These are phyloP conservation scores for Aspidiotus destructor DNA, from an alignment of 2,888 invertebrate species.

Conservation along the genomic window DNA sequence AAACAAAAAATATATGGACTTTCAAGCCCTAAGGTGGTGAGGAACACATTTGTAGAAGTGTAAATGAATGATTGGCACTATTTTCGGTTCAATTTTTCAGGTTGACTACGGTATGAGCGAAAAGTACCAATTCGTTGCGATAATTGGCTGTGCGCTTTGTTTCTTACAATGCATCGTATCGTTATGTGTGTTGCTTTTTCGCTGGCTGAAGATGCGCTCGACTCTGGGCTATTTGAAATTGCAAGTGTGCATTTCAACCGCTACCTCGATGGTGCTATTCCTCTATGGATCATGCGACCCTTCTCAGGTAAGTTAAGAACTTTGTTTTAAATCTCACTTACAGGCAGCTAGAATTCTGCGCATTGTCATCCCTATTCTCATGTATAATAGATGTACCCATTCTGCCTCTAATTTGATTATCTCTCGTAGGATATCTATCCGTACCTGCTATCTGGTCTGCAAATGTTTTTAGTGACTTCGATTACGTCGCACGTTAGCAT, in stretches of 20 bases:
- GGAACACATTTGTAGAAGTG: neutral
- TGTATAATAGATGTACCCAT: too few relatives aligned
- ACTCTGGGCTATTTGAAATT: constrained; percentile 57
- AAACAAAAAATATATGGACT: too few relatives aligned
- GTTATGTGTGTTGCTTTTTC: constrained; percentile 45
- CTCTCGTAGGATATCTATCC: constrained; percentile 50
- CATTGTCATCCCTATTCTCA: too few relatives aligned
- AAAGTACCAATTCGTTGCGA: constrained; percentile 42
- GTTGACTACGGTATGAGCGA: constrained; percentile 10
- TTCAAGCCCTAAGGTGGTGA: too few relatives aligned
- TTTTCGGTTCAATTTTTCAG: constrained; percentile 2
- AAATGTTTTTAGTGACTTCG: constrained; percentile 55
- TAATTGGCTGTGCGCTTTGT: constrained; percentile 49
- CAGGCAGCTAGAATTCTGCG: too few relatives aligned
- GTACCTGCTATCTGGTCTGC: constrained; percentile 52
- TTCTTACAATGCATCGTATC: constrained; percentile 46
- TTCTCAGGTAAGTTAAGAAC: constrained; percentile 25
- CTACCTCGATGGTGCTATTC: constrained; percentile 58
- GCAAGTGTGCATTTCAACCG: constrained; percentile 58
- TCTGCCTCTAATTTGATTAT: neutral
- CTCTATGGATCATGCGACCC: constrained; percentile 41
- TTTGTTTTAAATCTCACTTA: too few relatives aligned
- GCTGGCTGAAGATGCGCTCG: constrained; percentile 47
- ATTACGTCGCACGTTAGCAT: constrained; percentile 63
- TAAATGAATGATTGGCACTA: neutral